Base-by-base conservation (phyloP, 2,797 vertebrate genomes). In the Monodelphis domestica region DNA sequence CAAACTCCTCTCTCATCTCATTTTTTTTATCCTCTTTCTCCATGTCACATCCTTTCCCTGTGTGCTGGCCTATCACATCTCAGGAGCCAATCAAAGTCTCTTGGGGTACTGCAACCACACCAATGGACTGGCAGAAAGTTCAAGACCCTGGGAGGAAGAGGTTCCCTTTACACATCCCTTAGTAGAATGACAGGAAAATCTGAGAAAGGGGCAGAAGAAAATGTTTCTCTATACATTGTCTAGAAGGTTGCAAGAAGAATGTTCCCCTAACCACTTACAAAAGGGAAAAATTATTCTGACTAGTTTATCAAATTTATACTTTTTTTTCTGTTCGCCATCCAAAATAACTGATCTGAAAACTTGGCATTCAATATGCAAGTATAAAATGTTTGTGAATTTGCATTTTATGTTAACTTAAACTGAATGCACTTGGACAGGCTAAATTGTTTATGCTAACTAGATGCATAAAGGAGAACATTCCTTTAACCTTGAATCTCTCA, bases 341-440 rank as follows among this genome's bases (percentile, higher is more conserved):
- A 52, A 91, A 95, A 94, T 9, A 89, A 6, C 14, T 91, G 54
- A 91, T 94, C 53, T 93, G 54, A 91, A 93, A 94, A 88, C 45
- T 5, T 78, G 54, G 29, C 12, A 57, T 90, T 38, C 6, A 38
- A 70, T 70, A 21, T 21, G 15, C n/a, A 70, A 70, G 17, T 38
- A 38, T 38, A 70, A 70, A 70, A 70, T 70, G n/a, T 70, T 70
- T 70, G 70, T n/a, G 70, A 70, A 70, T 70, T 70, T 70, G 6
- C 63, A 38, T 70, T 38, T 70, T 70, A n/a, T 70, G 63, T 70
- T 70, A 15, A 70, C 15, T 63, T 63, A 70, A 38, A 21, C 63
- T 38, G 87, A 94, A 93, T 94, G 52, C 51, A 52, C 10, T n/a
- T 93, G 55, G 33, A 88, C 51, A 88, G 28, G 3, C 4, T 87